A percentile compares a stretch with the other conserved stretches of the same genome.
Conservation (phyloP, 64 coral and sea anemone species). For the Montipora sp. region DNA sequence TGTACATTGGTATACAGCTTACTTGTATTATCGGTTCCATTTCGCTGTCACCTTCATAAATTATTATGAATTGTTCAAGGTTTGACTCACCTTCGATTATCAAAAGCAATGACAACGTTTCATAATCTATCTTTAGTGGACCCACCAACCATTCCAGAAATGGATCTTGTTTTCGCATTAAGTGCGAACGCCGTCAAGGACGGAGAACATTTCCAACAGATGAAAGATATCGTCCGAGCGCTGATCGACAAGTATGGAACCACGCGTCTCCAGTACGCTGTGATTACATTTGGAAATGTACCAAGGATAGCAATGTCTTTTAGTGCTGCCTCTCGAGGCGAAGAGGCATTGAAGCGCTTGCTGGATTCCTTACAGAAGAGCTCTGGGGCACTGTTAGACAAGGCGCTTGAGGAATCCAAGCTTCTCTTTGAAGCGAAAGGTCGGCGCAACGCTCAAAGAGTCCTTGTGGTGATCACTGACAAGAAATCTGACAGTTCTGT, state of each 20-base stretch:
- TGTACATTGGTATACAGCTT: no score
- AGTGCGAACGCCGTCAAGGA: conserved; percentile 47
- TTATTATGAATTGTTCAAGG: no score
- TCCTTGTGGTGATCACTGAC: conserved; percentile 71
- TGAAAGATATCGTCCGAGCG: conserved; percentile 63
- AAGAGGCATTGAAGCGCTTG: conserved; percentile 12
- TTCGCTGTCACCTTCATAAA: no score
- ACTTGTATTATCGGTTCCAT: no score
- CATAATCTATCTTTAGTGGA: neutral
- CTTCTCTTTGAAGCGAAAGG: conserved; percentile 61
- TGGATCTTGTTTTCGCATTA: conserved; percentile 60
- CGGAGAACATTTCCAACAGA: conserved; percentile 53
- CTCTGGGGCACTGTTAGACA: conserved; percentile 38
- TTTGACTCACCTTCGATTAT: neutral
- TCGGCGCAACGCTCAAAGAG: conserved; percentile 58
- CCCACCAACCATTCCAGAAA: conserved; percentile 43
- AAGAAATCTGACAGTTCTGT: conserved; percentile 67
- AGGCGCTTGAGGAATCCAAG: conserved; percentile 64
- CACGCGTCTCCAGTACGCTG: conserved; percentile 48
- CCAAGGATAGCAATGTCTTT: conserved; percentile 49
- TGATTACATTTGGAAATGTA: conserved; percentile 55
- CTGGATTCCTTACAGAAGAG: conserved; percentile 38
- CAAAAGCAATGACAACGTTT: neutral
- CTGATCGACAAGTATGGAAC: conserved; percentile 66
- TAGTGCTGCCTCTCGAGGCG: neutral